Evolutionary conservation across 2,888 invertebrate genomes (phyloP), one percentile per base, ranked within the genome.

Genomic region (Nasonia oneida): DNA sequence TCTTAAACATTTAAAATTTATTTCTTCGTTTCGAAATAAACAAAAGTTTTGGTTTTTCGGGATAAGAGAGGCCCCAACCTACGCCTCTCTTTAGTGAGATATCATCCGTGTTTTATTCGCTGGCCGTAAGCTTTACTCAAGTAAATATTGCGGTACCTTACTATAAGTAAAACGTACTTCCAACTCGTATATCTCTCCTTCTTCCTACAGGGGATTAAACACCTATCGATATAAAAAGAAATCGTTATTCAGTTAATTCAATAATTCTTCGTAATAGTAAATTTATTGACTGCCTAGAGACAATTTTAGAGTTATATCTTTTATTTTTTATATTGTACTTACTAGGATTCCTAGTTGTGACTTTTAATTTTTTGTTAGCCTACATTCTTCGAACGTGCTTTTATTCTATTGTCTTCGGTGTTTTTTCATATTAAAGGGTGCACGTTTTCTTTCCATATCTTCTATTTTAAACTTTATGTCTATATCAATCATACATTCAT

Each of bases 41-140:
- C 64, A 80, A 75, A 73, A 83, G 42, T 82, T 47, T 29, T 33
- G 0, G 10, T 78, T 73, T 74, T n/a, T 29, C 61, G 50, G 47
- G 14, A 78, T 50, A 37, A 81, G 80, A 37, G 79, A 71, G 75
- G 86, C 86, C 78, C 83, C 83, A 86, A 61, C 79, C 82, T 77
- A 61, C 80, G 80, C 86, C 67, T 71, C 83, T 79, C 86, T 71
- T 23, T 23, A 86, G 82, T 83, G 80, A 86, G 86, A 86, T 86
- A 83, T 76, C 79, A 86, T 3, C 83, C 86, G 83, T 3, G 39
- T 76, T 70, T 53, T 33, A 50, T 53, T 70, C 75, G 42, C 61
- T 78, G 78, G 76, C 47, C 50, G 77, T 81, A 81, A 33, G n/a
- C 81, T 23, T 39, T 23, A 64, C 77, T 76, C 71, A 80, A 67